A percentile compares a stretch with the other conserved stretches of the same genome.
Conservation (phyloP, 2,888 invertebrate species). For the Graphium colonna region DNA sequence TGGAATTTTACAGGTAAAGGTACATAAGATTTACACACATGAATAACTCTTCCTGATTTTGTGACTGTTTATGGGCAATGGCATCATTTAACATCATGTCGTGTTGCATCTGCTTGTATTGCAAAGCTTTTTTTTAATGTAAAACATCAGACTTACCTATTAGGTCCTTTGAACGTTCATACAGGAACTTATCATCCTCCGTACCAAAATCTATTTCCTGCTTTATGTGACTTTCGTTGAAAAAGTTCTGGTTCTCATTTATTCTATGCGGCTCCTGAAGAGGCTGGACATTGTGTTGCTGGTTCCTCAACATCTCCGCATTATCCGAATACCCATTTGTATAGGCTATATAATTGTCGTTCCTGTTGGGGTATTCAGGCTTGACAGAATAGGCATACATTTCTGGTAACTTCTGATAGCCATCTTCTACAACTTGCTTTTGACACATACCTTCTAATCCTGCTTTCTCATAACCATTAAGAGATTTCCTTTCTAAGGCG, state of each 20-base stretch:
- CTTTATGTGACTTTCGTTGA: conserved; percentile 65
- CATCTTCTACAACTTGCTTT: conserved; percentile 39
- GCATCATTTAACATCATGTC: too few species aligned
- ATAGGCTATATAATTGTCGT: conserved; percentile 33
- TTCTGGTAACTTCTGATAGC: conserved; percentile 43
- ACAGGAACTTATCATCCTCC: conserved; percentile 62
- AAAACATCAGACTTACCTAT: conserved; percentile 40
- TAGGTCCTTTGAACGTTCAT: conserved; percentile 57
- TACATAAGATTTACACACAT: too few species aligned
- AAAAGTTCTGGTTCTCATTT: conserved; percentile 61
- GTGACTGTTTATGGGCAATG: too few species aligned
- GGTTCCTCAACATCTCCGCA: conserved; percentile 55
- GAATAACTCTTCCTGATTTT: too few species aligned
- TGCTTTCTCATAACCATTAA: conserved; percentile 52
- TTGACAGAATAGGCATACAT: conserved; percentile 43
- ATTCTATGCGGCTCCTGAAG: conserved; percentile 59
- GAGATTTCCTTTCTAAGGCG: conserved; percentile 57
- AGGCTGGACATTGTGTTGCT: conserved; percentile 64
- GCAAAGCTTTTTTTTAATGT: too few species aligned
- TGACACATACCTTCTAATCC: conserved; percentile 32
- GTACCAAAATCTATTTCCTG: conserved; percentile 58
- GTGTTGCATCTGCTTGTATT: too few species aligned
- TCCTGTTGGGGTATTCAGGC: conserved; percentile 35
- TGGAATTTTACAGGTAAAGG: too few species aligned
- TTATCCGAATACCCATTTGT: conserved; percentile 46